These are phyloP conservation scores for Heliconius hortense DNA, from an alignment of 2,888 invertebrate genomes.

Conservation along the genomic window DNA sequence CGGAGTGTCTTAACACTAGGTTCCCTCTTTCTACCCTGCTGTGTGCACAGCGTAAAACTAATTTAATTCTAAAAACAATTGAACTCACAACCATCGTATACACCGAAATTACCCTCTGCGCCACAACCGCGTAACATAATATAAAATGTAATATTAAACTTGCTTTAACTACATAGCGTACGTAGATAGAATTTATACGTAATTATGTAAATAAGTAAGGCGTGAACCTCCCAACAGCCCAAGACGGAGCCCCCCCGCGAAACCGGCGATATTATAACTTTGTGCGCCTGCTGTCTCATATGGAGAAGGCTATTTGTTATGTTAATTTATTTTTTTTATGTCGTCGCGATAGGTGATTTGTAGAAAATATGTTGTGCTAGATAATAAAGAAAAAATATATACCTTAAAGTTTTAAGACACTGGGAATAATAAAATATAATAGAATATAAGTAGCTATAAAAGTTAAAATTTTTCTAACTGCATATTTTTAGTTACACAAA, in stretches of 20 bases:
- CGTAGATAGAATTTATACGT: constrained; percentile 58
- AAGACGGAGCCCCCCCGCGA: constrained; percentile 55
- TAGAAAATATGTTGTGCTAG: too few relatives aligned
- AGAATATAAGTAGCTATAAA: too few relatives aligned
- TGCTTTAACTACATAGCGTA: constrained; percentile 43
- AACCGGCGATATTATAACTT: constrained; percentile 79
- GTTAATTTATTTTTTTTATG: not conserved
- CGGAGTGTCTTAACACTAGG: too few relatives aligned
- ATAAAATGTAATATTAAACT: constrained; percentile 49
- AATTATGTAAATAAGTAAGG: constrained; percentile 78
- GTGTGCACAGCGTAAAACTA: too few relatives aligned
- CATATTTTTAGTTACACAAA: not conserved
- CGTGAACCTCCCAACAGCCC: constrained; percentile 51
- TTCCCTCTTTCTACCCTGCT: too few relatives aligned
- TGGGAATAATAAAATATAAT: too few relatives aligned
- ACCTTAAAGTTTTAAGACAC: too few relatives aligned
- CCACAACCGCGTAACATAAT: not conserved
- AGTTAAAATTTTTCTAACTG: not conserved
- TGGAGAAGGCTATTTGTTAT: constrained; percentile 50
- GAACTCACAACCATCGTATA: not conserved
- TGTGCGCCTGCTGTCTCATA: constrained; percentile 47
- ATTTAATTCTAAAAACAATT: not conserved
- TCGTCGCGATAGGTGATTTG: too few relatives aligned
- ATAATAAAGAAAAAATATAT: too few relatives aligned
- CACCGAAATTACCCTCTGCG: not conserved